Evolutionary conservation across 2,797 vertebrate genomes (phyloP).

Genomic region (Anabas testudineus): DNA sequence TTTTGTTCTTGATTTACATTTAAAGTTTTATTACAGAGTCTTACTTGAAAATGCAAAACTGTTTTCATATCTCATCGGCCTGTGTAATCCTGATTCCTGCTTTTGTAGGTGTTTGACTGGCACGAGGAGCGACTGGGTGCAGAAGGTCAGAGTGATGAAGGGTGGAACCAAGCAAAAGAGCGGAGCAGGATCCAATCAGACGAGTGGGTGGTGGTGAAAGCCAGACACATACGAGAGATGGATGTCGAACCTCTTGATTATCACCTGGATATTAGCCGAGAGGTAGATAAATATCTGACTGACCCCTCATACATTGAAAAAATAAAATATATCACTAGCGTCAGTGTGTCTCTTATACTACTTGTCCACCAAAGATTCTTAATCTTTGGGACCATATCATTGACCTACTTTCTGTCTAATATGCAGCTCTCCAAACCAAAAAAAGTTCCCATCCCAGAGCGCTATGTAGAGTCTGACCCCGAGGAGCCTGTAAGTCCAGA

Average conservation of each 20-base stretch:
- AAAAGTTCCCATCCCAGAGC: constrained; percentile 93
- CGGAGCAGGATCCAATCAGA: constrained; percentile 79
- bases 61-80: not conserved
- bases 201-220: constrained; percentile 84
- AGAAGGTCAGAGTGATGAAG: constrained; percentile 80
- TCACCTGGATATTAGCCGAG: constrained; percentile 92
- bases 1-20: not conserved
- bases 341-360: not conserved
- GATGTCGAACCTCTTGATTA: constrained; percentile 93
- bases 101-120: constrained; percentile 64
- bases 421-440: constrained; percentile 89
- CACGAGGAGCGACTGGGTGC: constrained; percentile 76
- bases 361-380: not conserved
- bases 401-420: not conserved
- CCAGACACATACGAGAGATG: constrained; percentile 80
- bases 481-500: constrained; percentile 91
- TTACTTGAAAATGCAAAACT: not conserved
- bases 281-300: constrained; percentile 81
- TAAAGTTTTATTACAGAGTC: not conserved
- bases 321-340: not conserved
- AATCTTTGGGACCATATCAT: not conserved
- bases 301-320: not conserved
- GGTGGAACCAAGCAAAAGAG: constrained; percentile 78
- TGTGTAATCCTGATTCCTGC: constrained; percentile 13
- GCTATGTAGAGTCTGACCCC: constrained; percentile 91